Conservation (phyloP, 2,888 invertebrate species). For the Schrankia costaestrigalis region DNA sequence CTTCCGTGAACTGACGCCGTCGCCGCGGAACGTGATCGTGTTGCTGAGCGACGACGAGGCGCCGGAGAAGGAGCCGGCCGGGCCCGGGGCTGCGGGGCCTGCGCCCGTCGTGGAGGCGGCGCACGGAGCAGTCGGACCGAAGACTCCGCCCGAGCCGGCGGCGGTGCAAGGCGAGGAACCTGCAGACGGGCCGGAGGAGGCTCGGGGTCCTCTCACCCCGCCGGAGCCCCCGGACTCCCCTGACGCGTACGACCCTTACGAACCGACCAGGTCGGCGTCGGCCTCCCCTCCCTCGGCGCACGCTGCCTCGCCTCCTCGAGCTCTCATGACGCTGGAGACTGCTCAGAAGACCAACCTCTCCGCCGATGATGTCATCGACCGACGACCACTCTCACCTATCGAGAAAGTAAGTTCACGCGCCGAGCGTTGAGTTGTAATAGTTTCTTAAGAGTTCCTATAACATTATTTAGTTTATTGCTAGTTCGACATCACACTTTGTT, state of each 20-base stretch:
- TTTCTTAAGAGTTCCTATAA: too few relatives aligned
- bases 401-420: slow-evolving; percentile 64
- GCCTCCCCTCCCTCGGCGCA: slow-evolving; percentile 75
- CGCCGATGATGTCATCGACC: slow-evolving; percentile 70
- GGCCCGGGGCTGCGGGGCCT: slow-evolving; percentile 23
- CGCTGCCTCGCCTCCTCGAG: slow-evolving; percentile 36
- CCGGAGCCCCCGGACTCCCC: slow-evolving; percentile 83
- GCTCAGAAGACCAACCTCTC: slow-evolving; percentile 74
- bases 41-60: slow-evolving; percentile 90
- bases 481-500: too few relatives aligned
- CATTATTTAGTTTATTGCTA: too few relatives aligned
- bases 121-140: slow-evolving; percentile 46
- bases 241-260: slow-evolving; percentile 94
- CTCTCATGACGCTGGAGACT: slow-evolving; percentile 66
- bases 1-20: slow-evolving; percentile 90
- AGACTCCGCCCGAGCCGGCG: slow-evolving; percentile 82
- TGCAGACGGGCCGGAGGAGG: slow-evolving; percentile 77
- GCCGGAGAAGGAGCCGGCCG: slow-evolving; percentile 63
- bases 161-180: slow-evolving; percentile 80
- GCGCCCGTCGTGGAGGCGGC: slow-evolving; percentile 20
- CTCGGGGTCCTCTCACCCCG: slow-evolving; percentile 86
- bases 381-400: slow-evolving; percentile 77
- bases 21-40: slow-evolving; percentile 90
- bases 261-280: slow-evolving; percentile 91
- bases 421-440: too few relatives aligned